Evolutionary conservation across 2,888 invertebrate genomes (phyloP), one percentile per base, ranked within the genome.

Genomic region (Coleophora deauratella): DNA sequence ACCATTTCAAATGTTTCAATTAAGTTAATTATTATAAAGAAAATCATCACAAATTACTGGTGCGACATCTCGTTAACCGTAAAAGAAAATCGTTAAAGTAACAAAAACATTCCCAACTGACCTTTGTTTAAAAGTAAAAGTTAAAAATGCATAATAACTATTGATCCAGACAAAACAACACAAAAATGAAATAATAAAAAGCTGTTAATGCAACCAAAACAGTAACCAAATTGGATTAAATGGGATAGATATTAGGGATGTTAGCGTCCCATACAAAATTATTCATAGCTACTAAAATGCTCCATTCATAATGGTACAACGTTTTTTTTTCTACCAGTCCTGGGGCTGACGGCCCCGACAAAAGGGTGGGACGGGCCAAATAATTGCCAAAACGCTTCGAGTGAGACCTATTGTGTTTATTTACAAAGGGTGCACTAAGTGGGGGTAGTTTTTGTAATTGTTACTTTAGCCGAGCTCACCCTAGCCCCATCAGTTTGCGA

Each of bases 391-490:
- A 85, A 81, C 84, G 84, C 81, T 82, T 79, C 81, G 76, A 79
- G 75, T 74, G 76, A 78, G 72, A 68, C 69, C 78, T 59, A 84
- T 85, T 84, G 84, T 85, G 72, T 74, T 65, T 73, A 67, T 78
- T 77, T 74, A 84, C 80, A 85, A 85, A 79, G 84, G 84, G 84
- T 76, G 72, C 71, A 62, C 66, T 75, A 77, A 82, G 84, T 81
- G 84, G 84, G 84, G 84, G 82, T 84, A 82, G 84, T 81, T 84
- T 81, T 85, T 82, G 71, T 84, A 84, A 81, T 81, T 81, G 82
- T 82, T 76, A 77, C 79, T 78, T 72, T 57, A 63, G 52, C 52
- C 61, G 62, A 62, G 55, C 59, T 63, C 70, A 63, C 73, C 73
- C 72, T 63, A 56, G 50, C 50, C 49, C n/a, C 62, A 66, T 65